Conservation (phyloP, 2,113 vertebrate species). For the Madoqua kirkii region DNA sequence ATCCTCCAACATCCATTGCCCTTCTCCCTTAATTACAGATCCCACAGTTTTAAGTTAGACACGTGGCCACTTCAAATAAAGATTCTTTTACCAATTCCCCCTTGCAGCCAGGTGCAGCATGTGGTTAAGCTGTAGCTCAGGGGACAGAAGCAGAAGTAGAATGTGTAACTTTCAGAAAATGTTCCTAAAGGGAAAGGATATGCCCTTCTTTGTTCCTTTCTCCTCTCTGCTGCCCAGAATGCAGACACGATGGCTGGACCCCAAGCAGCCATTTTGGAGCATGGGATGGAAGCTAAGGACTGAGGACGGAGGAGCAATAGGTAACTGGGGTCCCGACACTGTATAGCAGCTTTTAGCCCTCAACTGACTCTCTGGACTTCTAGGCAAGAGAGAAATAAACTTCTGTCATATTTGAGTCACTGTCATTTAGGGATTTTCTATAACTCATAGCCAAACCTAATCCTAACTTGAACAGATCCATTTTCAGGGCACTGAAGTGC, state of each 20-base stretch:
- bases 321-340: not conserved
- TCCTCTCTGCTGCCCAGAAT: not conserved
- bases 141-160: not conserved
- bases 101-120: not conserved
- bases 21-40: constrained; percentile 35
- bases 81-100: not conserved
- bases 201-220: not conserved
- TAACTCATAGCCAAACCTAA: not conserved
- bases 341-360: not conserved
- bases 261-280: not conserved
- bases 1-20: constrained; percentile 16
- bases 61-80: constrained; percentile 13
- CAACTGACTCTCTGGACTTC: not conserved
- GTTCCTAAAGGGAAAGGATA: not conserved
- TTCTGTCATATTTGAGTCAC: not conserved
- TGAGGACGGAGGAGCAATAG: not conserved
- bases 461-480: not conserved
- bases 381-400: constrained; percentile 7
- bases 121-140: not conserved
- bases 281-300: not conserved
- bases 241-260: not conserved
- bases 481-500: not conserved
- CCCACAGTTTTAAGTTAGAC: constrained; percentile 12
- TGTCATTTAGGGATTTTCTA: not conserved
- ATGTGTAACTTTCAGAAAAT: not conserved